Percentiles rank a stretch among this genome's conserved stretches.
These are phyloP conservation scores for Falco berigora DNA, from an alignment of 2,797 vertebrate genomes.

Conservation along the genomic window DNA sequence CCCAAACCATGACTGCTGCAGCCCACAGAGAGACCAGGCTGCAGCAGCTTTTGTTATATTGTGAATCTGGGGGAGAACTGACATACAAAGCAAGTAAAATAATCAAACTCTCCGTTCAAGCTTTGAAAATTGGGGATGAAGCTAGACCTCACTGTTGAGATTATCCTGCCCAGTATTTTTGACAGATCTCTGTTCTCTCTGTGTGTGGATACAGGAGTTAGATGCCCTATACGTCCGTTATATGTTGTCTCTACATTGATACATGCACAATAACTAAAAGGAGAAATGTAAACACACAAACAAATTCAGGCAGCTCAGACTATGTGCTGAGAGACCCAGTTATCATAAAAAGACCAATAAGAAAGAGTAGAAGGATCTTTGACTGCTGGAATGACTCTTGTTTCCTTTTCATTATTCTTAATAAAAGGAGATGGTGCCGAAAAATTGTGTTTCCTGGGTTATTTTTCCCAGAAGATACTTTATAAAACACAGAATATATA, in stretches of 20 bases:
- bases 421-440: slow-evolving; percentile 73
- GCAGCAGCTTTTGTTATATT: neutral
- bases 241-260: neutral
- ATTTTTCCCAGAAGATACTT: slow-evolving; percentile 75
- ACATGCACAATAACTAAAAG: neutral
- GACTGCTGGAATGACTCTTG: slow-evolving; percentile 70
- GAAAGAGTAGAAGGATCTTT: slow-evolving; percentile 52
- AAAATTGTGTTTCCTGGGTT: slow-evolving; percentile 72
- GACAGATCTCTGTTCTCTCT: neutral
- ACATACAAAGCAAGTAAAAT: neutral
- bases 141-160: neutral
- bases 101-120: neutral
- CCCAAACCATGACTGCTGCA: neutral
- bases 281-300: slow-evolving; percentile 5
- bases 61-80: neutral
- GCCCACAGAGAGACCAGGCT: neutral
- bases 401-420: slow-evolving; percentile 77
- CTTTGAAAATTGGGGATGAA: neutral
- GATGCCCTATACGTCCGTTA: neutral
- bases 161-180: neutral
- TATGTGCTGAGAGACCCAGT: neutral
- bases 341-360: slow-evolving; percentile 64
- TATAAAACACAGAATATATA: slow-evolving; percentile 67
- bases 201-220: neutral
- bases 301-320: neutral